Evolutionary conservation across 92 coral and sea anemone species (phyloP).

Genomic region (Epizoanthus fatuus): DNA sequence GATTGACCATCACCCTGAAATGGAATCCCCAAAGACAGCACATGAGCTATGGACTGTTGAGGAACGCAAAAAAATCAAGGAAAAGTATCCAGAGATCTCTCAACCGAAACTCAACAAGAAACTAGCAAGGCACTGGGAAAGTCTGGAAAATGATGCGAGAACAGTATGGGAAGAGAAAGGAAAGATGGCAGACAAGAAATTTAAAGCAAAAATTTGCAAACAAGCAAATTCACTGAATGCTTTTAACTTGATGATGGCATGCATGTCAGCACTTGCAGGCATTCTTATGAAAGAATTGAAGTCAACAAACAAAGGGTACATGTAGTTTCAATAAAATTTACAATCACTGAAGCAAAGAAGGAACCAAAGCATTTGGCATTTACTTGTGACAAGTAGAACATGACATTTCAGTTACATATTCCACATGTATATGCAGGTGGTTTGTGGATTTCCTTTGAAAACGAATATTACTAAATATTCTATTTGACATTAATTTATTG

Average conservation of each 20-base stretch:
- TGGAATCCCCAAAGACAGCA: slow-evolving; percentile 63
- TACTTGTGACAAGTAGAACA: no score
- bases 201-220: slow-evolving; percentile 9
- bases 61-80: slow-evolving; percentile 39
- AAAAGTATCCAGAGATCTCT: slow-evolving; percentile 63
- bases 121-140: slow-evolving; percentile 70
- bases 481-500: no score
- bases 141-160: slow-evolving; percentile 50
- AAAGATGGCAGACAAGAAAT: slow-evolving; percentile 39
- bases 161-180: slow-evolving; percentile 63
- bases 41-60: slow-evolving; percentile 71
- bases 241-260: not conserved
- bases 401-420: no score
- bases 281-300: not conserved
- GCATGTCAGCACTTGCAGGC: slow-evolving; percentile 9
- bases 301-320: slow-evolving; percentile 15
- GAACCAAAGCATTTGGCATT: no score
- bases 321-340: not conserved
- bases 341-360: no score
- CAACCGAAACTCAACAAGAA: slow-evolving; percentile 72
- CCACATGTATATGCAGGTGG: no score
- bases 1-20: slow-evolving; percentile 51
- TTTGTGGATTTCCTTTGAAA: no score
- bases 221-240: slow-evolving; percentile 1
- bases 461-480: no score